Percentiles rank a stretch among this genome's conserved stretches.
Evolutionary conservation across 2,888 invertebrate genomes (phyloP).

Genomic region (Adelphocoris suturalis): DNA sequence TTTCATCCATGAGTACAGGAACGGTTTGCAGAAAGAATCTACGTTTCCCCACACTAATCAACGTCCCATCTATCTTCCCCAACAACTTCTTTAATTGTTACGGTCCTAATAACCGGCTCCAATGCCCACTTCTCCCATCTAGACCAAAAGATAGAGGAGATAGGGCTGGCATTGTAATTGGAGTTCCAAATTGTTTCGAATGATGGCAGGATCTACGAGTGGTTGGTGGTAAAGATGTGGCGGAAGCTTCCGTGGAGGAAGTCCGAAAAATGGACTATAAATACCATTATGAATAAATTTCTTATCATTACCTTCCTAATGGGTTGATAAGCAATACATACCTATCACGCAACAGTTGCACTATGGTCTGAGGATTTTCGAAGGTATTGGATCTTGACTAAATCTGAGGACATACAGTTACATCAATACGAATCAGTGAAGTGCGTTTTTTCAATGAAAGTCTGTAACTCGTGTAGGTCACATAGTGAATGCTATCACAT

Average conservation of each 20-base stretch:
- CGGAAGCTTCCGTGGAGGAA: not conserved
- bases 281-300: too few species aligned
- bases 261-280: too few species aligned
- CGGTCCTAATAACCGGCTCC: slow-evolving; percentile 1
- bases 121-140: not conserved
- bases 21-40: not conserved
- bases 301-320: too few species aligned
- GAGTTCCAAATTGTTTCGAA: slow-evolving; percentile 12
- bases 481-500: too few species aligned
- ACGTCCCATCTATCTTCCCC: not conserved
- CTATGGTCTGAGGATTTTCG: too few species aligned
- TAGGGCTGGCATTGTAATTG: not conserved
- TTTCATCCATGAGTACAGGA: not conserved
- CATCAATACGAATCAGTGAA: too few species aligned
- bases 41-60: not conserved
- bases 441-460: too few species aligned
- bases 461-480: too few species aligned
- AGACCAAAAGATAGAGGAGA: not conserved
- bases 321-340: too few species aligned
- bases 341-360: too few species aligned
- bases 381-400: too few species aligned
- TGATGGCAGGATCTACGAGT: not conserved
- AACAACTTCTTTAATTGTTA: slow-evolving; percentile 20
- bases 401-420: too few species aligned
- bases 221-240: not conserved